phyloP scores from a whole-genome alignment of 2,113 vertebrate species.

The Laticauda laticaudata region DNA sequence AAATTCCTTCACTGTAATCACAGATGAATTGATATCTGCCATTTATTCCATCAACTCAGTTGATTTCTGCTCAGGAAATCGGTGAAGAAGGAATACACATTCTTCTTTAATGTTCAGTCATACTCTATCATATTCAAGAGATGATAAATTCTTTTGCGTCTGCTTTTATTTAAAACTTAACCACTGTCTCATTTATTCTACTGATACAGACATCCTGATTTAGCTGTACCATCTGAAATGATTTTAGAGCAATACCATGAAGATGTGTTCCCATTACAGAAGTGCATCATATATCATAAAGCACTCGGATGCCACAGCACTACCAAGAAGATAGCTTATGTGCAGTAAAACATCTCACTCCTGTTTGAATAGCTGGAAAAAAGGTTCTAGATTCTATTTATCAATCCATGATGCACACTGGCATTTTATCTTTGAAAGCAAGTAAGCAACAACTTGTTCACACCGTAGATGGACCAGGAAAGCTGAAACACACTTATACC shows the following conservation, averaged over 20 bases:
- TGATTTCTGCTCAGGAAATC: background rate
- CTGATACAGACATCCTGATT: background rate
- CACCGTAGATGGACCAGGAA: background rate
- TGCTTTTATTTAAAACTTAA: background rate
- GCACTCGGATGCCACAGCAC: background rate
- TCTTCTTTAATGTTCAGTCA: background rate
- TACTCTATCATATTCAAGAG: background rate
- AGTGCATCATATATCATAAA: background rate
- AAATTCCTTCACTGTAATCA: background rate
- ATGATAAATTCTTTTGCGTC: background rate
- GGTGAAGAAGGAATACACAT: background rate
- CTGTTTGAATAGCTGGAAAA: background rate
- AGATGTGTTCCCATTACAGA: background rate
- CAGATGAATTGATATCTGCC: background rate
- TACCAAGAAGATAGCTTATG: background rate
- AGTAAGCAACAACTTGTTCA: background rate
- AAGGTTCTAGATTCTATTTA: background rate
- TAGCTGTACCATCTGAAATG: background rate
- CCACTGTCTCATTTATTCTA: background rate
- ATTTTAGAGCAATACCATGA: background rate
- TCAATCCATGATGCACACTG: background rate
- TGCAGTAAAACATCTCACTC: background rate
- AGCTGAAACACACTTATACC: background rate
- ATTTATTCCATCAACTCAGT: background rate
- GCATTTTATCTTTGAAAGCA: background rate